These are phyloP conservation scores for Sabatieria punctata DNA, from an alignment of 2,888 invertebrate genomes.

Conservation along the genomic window DNA sequence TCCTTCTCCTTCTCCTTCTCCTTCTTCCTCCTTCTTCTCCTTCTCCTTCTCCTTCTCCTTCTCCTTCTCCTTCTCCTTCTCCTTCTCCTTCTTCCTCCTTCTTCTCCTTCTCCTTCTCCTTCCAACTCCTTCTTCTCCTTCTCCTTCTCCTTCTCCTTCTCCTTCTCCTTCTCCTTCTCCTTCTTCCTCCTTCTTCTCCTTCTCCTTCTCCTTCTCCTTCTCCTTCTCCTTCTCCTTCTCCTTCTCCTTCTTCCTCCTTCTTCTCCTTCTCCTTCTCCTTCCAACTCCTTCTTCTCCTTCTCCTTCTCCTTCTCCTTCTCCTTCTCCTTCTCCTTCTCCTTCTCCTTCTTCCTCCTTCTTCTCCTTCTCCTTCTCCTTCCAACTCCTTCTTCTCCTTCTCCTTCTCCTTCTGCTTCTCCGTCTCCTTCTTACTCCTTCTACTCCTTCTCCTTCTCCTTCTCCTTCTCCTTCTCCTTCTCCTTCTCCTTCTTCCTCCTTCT, in stretches of 20 bases:
- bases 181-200: background rate
- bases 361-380: background rate
- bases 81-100: background rate
- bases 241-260: too few species aligned
- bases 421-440: background rate
- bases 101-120: background rate
- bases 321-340: too few species aligned
- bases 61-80: background rate
- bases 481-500: too few species aligned
- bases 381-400: too few species aligned
- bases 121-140: too few species aligned
- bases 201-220: too few species aligned
- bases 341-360: background rate
- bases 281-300: too few species aligned
- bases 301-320: too few species aligned
- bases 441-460: background rate
- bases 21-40: constrained; percentile 5
- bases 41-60: background rate
- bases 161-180: background rate
- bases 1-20: constrained; percentile 1
- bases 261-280: too few species aligned
- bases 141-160: background rate
- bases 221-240: background rate
- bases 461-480: background rate
- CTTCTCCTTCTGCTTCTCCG: background rate